These are phyloP conservation scores for Acipenser oxyrinchus DNA, from an alignment of 2,797 vertebrate species.

Conservation along the genomic window DNA sequence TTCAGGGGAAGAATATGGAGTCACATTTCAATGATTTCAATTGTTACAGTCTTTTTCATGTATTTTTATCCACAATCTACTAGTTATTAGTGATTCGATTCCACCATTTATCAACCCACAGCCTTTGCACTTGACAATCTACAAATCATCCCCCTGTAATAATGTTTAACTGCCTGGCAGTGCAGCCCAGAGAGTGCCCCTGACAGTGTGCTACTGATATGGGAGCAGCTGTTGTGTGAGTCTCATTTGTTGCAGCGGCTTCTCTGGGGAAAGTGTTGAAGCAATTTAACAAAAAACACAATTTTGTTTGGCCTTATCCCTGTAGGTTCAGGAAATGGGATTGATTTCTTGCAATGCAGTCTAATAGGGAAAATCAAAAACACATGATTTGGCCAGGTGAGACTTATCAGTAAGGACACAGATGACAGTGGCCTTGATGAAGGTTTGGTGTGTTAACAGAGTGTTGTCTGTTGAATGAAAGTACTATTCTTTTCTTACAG, in stretches of 20 bases:
- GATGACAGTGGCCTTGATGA: too few species aligned
- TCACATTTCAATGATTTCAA: background rate
- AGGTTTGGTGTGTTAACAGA: too few species aligned
- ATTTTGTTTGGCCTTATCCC: background rate
- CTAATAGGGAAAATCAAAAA: background rate
- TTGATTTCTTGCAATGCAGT: background rate
- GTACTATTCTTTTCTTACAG: too few species aligned
- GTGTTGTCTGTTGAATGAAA: too few species aligned
- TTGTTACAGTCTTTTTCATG: background rate
- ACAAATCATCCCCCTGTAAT: slow-evolving; percentile 1
- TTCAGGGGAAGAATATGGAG: background rate
- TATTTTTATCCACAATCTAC: background rate
- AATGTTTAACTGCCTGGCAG: background rate
- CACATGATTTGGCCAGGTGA: too few species aligned
- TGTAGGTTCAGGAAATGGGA: background rate
- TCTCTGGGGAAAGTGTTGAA: background rate
- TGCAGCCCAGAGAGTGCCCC: background rate
- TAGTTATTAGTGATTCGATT: background rate
- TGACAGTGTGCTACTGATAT: background rate
- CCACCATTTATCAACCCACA: background rate
- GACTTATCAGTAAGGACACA: too few species aligned
- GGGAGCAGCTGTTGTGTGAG: background rate
- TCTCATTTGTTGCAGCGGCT: background rate
- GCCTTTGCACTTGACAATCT: background rate
- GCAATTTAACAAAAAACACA: slow-evolving; percentile 1